phyloP scores from a whole-genome alignment of 1,140 invertebrate genomes.

The Leptopilina clavipes region DNA sequence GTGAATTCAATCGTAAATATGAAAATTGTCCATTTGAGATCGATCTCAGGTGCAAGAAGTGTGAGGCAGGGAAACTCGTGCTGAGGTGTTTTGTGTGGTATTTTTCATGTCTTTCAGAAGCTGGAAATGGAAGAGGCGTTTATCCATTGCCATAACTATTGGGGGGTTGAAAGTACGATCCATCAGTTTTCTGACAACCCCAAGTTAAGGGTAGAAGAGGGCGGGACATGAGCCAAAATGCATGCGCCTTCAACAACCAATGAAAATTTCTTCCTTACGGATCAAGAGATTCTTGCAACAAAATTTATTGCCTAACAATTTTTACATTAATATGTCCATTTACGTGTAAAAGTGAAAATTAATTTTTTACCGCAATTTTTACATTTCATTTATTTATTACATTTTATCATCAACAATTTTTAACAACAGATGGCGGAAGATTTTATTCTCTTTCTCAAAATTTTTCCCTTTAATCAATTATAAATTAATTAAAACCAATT shows the following conservation, averaged over 20 bases:
- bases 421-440: no score
- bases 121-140: constrained; percentile 55
- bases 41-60: neutral
- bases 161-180: constrained; percentile 44
- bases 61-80: constrained; percentile 42
- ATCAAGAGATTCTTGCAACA: neutral
- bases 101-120: constrained; percentile 55
- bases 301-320: neutral
- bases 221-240: constrained; percentile 48
- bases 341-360: no score
- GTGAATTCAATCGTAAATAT: constrained; percentile 3
- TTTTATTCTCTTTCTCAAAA: no score
- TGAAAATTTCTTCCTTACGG: constrained; percentile 36
- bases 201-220: constrained; percentile 56
- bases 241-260: constrained; percentile 56
- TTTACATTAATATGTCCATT: neutral
- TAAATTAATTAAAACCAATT: no score
- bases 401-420: no score
- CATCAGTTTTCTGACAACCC: constrained; percentile 58
- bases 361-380: neutral
- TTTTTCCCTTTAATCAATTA: no score
- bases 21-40: constrained; percentile 26
- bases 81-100: constrained; percentile 60
- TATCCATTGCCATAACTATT: constrained; percentile 49
- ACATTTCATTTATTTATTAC: no score